Base-by-base conservation (phyloP, 2,113 vertebrate genomes). In the Anguilla japonica region DNA sequence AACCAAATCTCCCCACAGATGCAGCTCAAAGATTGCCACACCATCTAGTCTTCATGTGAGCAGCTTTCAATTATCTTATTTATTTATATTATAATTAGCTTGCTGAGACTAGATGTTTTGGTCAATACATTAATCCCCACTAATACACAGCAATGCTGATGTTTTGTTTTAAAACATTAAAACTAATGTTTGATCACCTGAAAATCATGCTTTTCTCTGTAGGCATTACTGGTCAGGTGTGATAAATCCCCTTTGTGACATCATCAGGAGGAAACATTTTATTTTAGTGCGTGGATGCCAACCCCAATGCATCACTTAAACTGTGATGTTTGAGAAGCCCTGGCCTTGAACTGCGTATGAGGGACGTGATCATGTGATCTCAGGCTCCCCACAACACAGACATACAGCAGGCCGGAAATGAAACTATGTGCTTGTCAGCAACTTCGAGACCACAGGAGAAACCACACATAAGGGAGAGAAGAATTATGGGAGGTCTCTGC, bases 401-500 rank as follows among this genome's bases (percentile, higher is more conserved):
- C 15, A 82, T 41, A 50, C 29, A 81, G 75, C 2, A 43, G 56
- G 26, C 26, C 75, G 41, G 41, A 63, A 87, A 87, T 67, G 53
- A 83, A 83, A 53, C 82, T 40, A n/a, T 39, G 79, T 20, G 67
- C 60, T 22, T 83, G 34, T 83, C 41, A 26, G 41, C 26, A 41
- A 67, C 79, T 75, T 63, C n/a, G 29, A 81, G n/a, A 84, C 26
- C 75, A 80, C 71, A 87, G 82, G 15, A 89, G 81, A 79, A 81
- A 41, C 18, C 75, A 83, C 34, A 79, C 39, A 63, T 75, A 40
- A 40, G 50, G 57, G n/a, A 88, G 82, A 87, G 87, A 89, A 91
- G 87, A 46, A 41, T 90, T 93, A 92, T 90, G 84, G 88, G 79
- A 67, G 22, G 71, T 75, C 71, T 75, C 26, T 13, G 11, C 41